These are phyloP conservation scores for Myrmecobius fasciatus DNA, from an alignment of 2,113 vertebrate species.

Conservation along the genomic window DNA sequence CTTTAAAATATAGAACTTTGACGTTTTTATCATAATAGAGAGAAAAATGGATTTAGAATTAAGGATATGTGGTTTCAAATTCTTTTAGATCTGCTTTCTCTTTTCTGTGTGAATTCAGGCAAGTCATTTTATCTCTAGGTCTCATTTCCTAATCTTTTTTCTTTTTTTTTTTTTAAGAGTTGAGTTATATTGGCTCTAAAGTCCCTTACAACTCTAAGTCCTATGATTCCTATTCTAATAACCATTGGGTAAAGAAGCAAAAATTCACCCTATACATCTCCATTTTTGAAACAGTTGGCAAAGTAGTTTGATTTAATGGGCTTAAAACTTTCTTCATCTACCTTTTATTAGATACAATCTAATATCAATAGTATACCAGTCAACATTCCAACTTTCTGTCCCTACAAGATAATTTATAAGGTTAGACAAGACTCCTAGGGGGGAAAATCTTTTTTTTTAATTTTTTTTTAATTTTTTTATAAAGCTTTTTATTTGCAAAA, in stretches of 20 bases:
- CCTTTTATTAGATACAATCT: constrained; percentile 29
- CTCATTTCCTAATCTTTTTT: background rate
- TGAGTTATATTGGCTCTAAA: background rate
- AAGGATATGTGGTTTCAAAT: background rate
- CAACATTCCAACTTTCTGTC: constrained; percentile 32
- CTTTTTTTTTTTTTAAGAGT: background rate
- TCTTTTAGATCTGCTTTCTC: background rate
- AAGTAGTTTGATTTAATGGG: background rate
- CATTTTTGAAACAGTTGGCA: background rate
- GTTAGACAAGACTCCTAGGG: background rate
- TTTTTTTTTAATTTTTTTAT: no score
- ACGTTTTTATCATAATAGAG: background rate
- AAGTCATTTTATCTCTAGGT: background rate
- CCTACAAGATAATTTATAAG: background rate
- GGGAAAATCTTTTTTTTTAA: no score
- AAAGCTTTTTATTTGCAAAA: no score
- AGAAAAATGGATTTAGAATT: background rate
- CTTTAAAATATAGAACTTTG: background rate
- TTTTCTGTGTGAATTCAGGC: background rate
- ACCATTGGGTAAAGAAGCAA: background rate
- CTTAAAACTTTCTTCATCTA: constrained; percentile 9
- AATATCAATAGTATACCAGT: constrained; percentile 5
- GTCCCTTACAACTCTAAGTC: background rate
- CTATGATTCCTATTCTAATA: background rate
- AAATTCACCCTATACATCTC: background rate